Conservation (phyloP, 2,113 vertebrate species). For the Halichoerus grypus region DNA sequence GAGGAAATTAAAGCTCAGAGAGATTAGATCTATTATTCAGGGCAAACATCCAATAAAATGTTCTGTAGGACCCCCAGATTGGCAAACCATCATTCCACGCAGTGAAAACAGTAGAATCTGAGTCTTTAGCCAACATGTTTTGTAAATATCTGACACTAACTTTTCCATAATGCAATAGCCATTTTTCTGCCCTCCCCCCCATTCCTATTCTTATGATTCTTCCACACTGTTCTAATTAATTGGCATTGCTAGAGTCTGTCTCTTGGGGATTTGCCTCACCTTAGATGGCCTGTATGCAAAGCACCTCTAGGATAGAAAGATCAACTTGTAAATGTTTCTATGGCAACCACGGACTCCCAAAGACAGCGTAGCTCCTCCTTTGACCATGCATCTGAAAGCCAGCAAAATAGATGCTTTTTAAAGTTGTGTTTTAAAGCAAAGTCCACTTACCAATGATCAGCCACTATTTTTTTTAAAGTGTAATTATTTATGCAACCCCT, state of each 20-base stretch:
- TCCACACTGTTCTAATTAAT: conserved; percentile 60
- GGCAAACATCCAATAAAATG: background rate
- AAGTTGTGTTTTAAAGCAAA: conserved; percentile 57
- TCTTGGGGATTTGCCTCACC: conserved; percentile 56
- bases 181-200: background rate
- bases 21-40: background rate
- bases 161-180: background rate
- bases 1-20: background rate
- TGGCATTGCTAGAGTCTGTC: background rate
- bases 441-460: background rate
- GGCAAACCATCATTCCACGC: background rate
- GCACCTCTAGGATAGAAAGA: conserved; percentile 45
- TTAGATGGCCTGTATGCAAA: conserved; percentile 62
- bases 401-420: conserved; percentile 12
- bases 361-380: background rate
- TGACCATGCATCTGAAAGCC: conserved; percentile 29
- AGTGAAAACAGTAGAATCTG: background rate
- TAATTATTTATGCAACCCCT: background rate
- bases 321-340: conserved; percentile 68
- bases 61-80: background rate
- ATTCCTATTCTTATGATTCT: background rate
- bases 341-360: conserved; percentile 69
- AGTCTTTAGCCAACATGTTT: background rate
- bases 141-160: conserved; percentile 6
- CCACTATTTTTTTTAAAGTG: conserved; percentile 15